These are phyloP conservation scores for Leptura quadrifasciata DNA, from an alignment of 2,888 invertebrate species.

Conservation along the genomic window DNA sequence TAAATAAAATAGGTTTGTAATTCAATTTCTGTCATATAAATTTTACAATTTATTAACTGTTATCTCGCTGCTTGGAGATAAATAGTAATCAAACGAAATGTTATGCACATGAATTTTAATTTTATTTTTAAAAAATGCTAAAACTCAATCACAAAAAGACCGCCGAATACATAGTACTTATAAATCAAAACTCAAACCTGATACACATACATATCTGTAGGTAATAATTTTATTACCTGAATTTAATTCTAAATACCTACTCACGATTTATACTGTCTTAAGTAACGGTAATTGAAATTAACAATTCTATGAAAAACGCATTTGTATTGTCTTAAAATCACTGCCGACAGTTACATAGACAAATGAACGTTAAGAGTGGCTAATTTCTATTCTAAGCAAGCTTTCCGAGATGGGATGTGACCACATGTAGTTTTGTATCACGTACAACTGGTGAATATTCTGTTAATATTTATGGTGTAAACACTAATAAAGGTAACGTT, in stretches of 20 bases:
- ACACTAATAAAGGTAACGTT: slow-evolving; percentile 34
- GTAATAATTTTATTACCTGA: too few species aligned
- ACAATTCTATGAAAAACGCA: background rate
- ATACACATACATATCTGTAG: too few species aligned
- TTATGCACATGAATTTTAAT: too few species aligned
- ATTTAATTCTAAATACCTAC: background rate
- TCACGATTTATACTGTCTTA: background rate
- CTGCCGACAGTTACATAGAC: slow-evolving; percentile 15
- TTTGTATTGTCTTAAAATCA: background rate
- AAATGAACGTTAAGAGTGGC: slow-evolving; percentile 1
- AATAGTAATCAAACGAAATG: too few species aligned
- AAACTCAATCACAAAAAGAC: too few species aligned
- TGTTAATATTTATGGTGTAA: slow-evolving; percentile 43
- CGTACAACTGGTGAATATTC: slow-evolving; percentile 31
- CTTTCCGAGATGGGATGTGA: slow-evolving; percentile 10
- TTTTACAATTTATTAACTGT: too few species aligned
- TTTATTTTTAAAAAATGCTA: too few species aligned
- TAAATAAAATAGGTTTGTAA: too few species aligned
- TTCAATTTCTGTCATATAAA: too few species aligned
- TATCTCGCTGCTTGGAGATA: too few species aligned
- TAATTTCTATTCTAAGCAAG: slow-evolving; percentile 32
- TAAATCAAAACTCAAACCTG: too few species aligned
- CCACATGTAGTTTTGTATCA: slow-evolving; percentile 18
- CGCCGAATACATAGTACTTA: too few species aligned
- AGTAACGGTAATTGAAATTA: background rate